These are phyloP conservation scores for Pseudorectes ferrugineus DNA, from an alignment of 2,113 vertebrate genomes.

Conservation along the genomic window DNA sequence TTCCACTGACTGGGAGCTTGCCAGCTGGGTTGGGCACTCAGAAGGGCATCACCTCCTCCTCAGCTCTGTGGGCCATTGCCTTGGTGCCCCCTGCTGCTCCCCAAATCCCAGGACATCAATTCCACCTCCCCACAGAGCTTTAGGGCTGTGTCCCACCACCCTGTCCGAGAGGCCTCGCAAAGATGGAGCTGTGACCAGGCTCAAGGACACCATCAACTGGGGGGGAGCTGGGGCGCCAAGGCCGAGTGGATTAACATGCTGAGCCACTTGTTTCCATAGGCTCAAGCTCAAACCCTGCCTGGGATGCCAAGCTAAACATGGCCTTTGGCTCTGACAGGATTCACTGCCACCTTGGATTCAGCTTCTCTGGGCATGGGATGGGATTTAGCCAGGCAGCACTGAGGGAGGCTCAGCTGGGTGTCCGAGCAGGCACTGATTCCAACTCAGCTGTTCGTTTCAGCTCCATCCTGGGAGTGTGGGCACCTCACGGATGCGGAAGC, in stretches of 20 bases:
- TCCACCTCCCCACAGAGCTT: background rate
- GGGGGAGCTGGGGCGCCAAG: fast-evolving
- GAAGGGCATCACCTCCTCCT: background rate
- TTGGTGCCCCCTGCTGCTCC: background rate
- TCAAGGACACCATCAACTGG: background rate
- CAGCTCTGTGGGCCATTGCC: background rate
- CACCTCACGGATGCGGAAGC: background rate
- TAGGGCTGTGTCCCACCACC: background rate
- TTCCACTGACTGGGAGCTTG: fast-evolving
- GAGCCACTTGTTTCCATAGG: background rate
- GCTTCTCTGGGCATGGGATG: fast-evolving
- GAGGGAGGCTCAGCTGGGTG: background rate
- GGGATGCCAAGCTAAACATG: background rate
- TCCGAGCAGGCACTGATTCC: background rate
- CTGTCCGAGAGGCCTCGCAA: fast-evolving
- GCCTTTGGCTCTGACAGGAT: background rate
- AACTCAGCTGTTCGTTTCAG: background rate
- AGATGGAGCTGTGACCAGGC: background rate
- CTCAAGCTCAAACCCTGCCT: background rate
- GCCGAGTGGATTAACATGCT: background rate
- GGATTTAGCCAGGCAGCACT: fast-evolving
- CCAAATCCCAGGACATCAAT: background rate
- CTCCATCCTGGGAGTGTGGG: background rate
- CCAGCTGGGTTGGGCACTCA: background rate
- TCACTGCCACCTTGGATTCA: background rate